phyloP scores from a whole-genome alignment of 2,888 invertebrate genomes.

The Tuberolachnus salignus region DNA sequence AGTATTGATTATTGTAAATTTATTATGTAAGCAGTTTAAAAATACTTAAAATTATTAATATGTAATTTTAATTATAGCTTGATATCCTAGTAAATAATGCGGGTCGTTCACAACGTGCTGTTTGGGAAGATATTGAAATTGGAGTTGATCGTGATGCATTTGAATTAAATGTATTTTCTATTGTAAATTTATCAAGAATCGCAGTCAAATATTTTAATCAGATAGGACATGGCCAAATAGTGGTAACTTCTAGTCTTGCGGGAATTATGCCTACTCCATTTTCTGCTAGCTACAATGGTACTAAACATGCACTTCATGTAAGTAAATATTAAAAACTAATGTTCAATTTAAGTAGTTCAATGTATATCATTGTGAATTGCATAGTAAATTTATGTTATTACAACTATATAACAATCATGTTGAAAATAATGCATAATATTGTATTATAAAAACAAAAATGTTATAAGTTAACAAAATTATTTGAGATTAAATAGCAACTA shows the following conservation, averaged over 20 bases:
- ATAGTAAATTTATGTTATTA: neutral
- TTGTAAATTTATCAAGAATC: conserved; percentile 73
- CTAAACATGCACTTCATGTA: conserved; percentile 80
- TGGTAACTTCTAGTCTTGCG: conserved; percentile 76
- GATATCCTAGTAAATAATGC: conserved; percentile 83
- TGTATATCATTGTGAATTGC: neutral
- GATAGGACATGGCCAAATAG: conserved; percentile 70
- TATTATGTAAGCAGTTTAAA: too few species aligned
- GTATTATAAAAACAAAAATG: neutral
- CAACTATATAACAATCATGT: neutral
- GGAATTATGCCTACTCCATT: conserved; percentile 73
- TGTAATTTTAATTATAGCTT: conserved; percentile 63
- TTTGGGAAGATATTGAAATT: conserved; percentile 74
- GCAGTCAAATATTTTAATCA: conserved; percentile 71
- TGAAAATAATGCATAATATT: neutral
- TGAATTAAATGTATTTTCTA: conserved; percentile 77
- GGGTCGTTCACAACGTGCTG: conserved; percentile 77
- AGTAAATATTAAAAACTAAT: conserved; percentile 59
- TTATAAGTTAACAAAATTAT: neutral
- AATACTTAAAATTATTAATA: neutral
- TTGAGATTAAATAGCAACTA: neutral
- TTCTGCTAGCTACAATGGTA: conserved; percentile 74
- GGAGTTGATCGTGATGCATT: conserved; percentile 77
- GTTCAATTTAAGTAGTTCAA: conserved; percentile 7
- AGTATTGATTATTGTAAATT: too few species aligned